Base-by-base conservation (phyloP, 2,797 vertebrate species). In the Malurus splendens region DNA sequence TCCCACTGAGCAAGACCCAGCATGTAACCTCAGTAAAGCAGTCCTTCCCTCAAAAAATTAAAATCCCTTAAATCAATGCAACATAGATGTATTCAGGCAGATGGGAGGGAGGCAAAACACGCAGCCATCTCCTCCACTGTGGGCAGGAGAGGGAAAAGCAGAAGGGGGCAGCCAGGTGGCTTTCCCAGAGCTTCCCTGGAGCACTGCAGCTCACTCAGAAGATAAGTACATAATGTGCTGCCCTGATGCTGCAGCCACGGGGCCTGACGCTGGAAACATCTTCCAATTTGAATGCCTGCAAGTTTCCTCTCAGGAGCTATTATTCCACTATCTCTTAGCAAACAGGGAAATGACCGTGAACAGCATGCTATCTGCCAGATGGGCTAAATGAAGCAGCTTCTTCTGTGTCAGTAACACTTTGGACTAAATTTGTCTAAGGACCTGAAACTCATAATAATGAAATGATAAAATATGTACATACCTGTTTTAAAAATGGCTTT, bases 401-500 rank as follows among this genome's bases (percentile, higher is more conserved):
- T 65, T 47, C 54, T 59, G 10, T 65, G 59, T 78, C 44, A 44
- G n/a, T 80, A 90, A 41, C 9, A 22, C 5, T 14, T 2, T 14
- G 19, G 36, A 25, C n/a, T 59, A 55, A 81, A 48, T 12, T 52
- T 12, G 8, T 33, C 36, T 42, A n/a, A 85, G 22, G 14, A 80
- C 3, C 10, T 36, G 51, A 80, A 55, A 22, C 12, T 27, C 48
- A 17, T 36, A 72, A 59, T 24, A 74, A 71, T 36, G 22, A 86
- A 84, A 55, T 18, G 14, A 12, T 16, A 67, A 59, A 80, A 39
- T 45, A 59, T 25, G 3, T 55, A 96, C 98, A 96, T 97, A 99
- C 99, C 98, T 7, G 99, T 99, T 96, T 94, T 98, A 96, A 99
- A 99, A 96, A 95, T 27, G 13, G 97, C 96, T 93, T 98, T 98